Evolutionary conservation across 2,888 invertebrate species (phyloP), one percentile per base, ranked within the genome.

Genomic region (Oscheius onirici): DNA sequence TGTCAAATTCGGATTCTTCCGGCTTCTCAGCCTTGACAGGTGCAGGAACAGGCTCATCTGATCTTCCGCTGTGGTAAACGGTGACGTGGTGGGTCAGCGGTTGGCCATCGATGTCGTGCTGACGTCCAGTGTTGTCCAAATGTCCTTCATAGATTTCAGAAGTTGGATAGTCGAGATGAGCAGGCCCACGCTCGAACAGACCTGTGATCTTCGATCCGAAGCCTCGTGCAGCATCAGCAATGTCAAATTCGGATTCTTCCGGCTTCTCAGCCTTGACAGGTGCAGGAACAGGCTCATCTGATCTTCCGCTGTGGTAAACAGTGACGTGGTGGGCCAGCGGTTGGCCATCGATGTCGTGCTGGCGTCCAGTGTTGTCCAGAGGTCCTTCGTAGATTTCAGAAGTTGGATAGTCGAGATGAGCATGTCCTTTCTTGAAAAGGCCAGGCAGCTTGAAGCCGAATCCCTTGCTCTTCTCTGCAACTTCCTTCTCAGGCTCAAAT

Each of bases 141-240:
- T 73, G 77, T 40, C 81, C 81, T 8, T 60, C 65, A 40, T 73
- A 82, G 22, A 49, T 44, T 34, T 75, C 80, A 28, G 81, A 40
- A 67, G 58, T 46, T 20, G 82, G 81, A 63, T 82, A 82, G 65
- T 81, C 81, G 34, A 71, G 73, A 34, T 79, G 75, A 22, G 80
- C 73, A 22, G 75, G 61, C 17, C 74, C 69, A 28, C 71, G 72
- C 61, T 77, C 77, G 76, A 78, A 78, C 34, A 78, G 67, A 57
- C 78, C 76, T 46, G 75, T 71, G 57, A 77, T 57, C 71, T 76
- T 75, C 24, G 34, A 75, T 65, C 79, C 57, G 46, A 57, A 20
- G n/a, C 20, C 34, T 15, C 34, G 26, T 8, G 58, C 49, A 17
- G 49, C 41, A 24, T 44, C 60, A 60, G 51, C 24, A 20, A 49